Evolutionary conservation across 1,140 invertebrate genomes (phyloP).

Genomic region (Hycleus phaleratus): DNA sequence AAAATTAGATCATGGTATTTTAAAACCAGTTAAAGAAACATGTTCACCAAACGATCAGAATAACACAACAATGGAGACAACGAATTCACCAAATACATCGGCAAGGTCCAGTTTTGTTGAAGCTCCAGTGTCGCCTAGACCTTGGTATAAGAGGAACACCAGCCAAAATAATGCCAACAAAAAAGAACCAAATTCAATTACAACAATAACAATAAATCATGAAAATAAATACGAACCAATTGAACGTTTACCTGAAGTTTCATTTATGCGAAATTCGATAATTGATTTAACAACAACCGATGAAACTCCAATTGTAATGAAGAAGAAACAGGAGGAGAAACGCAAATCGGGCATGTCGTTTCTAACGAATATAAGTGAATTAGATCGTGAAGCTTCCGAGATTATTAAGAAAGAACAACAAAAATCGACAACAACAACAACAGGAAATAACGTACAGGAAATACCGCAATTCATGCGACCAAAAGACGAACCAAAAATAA

Average conservation of each 20-base stretch:
- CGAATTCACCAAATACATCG: constrained; percentile 4
- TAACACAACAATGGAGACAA: no score
- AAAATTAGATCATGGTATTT: constrained; percentile 43
- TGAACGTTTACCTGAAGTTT: constrained; percentile 34
- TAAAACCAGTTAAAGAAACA: constrained; percentile 37
- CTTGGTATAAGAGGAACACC: constrained; percentile 62
- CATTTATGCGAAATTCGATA: constrained; percentile 37
- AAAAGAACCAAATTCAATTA: not conserved
- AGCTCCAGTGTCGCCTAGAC: constrained; percentile 46
- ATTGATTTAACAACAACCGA: constrained; percentile 32
- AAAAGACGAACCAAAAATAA: constrained; percentile 26
- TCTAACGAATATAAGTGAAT: constrained; percentile 70
- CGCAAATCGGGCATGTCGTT: constrained; percentile 55
- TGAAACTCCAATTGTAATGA: constrained; percentile 40
- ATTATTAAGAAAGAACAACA: constrained; percentile 51
- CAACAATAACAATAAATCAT: constrained; percentile 15
- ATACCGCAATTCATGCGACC: constrained; percentile 38
- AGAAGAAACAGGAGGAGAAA: constrained; percentile 43
- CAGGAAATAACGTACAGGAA: constrained; percentile 29
- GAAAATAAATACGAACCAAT: constrained; percentile 32
- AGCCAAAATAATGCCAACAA: no score
- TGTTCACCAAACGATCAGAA: not conserved
- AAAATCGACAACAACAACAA: constrained; percentile 14
- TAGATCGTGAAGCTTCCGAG: constrained; percentile 68
- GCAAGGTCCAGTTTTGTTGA: constrained; percentile 27